Evolutionary conservation across 2,797 vertebrate species (phyloP), one percentile per base, ranked within the genome.

Genomic region (Oceanodroma leucorhoa): DNA sequence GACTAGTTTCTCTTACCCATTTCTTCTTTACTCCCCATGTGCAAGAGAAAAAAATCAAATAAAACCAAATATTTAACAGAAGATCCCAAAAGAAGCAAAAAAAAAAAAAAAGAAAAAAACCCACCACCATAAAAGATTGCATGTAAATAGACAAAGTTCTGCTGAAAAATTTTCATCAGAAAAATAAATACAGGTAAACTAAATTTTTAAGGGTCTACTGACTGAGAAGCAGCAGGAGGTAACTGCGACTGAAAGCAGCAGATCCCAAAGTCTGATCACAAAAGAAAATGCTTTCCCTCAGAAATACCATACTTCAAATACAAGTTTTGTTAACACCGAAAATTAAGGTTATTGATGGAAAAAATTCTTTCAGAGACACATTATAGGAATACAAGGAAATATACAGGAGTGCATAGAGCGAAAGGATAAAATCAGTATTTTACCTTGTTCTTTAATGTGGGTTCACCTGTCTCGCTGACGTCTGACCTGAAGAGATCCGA

Each of bases 371-470:
- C 9, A 23, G 64, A 90, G 22, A 23, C 5, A 24, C 3, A 0
- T 62, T 23, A 14, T 2, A 78, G 46, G 29, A 83, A 48, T 5
- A 36, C 2, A 16, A 84, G 54, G 30, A 86, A 77, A 66, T 12
- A 6, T 0, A 16, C 27, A 27, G 0, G 1, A 67, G 38, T 18
- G 32, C 30, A 5, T 0, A 36, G 26, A 82, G 46, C 32, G 61
- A 21, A 76, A 51, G 43, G n/a, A 30, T 18, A 13, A 76, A 32
- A 10, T 23, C 66, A 3, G 29, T 12, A 0, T 20, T 87, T 96
- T 46, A 96, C 97, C 97, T 95, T 26, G 83, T 30, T 20, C 48
- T 23, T 21, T 0, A 21, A 21, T 22, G 83, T 45, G 53, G 48
- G 65, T 40, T 83, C 83, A 27, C 71, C 67, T 60, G 45, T n/a